phyloP scores from a whole-genome alignment of 1,140 invertebrate genomes.

The Popillia japonica region DNA sequence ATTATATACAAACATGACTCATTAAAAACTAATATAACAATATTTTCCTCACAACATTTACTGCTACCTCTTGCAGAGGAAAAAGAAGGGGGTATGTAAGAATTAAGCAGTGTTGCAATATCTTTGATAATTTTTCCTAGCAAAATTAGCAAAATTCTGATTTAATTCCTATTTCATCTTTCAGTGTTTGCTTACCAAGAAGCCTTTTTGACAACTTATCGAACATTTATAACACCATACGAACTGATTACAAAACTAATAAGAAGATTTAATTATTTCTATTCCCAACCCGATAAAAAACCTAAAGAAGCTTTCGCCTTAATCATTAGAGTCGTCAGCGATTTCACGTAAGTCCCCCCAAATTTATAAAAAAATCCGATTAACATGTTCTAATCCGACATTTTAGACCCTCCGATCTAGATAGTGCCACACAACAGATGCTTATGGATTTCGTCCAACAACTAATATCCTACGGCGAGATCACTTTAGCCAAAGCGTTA shows the following conservation, averaged over 20 bases:
- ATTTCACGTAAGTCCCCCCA: conserved; percentile 82
- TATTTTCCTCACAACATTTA: conserved; percentile 3
- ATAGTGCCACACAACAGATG: conserved; percentile 75
- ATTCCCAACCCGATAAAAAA: conserved; percentile 76
- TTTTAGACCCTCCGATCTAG: conserved; percentile 81
- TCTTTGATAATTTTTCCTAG: neutral
- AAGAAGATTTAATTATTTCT: conserved; percentile 85
- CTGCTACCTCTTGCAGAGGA: conserved; percentile 42
- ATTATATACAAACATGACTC: neutral
- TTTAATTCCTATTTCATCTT: conserved; percentile 47
- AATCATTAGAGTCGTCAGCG: conserved; percentile 90
- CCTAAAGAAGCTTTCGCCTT: conserved; percentile 89
- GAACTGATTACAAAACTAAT: conserved; percentile 89
- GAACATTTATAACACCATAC: conserved; percentile 91
- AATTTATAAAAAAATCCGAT: conserved; percentile 37
- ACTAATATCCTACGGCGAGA: conserved; percentile 83
- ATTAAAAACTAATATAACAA: neutral
- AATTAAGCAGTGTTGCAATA: neutral
- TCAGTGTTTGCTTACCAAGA: conserved; percentile 94
- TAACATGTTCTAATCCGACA: neutral
- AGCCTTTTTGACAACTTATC: conserved; percentile 95
- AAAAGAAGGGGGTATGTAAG: conserved; percentile 47
- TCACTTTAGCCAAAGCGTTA: conserved; percentile 88
- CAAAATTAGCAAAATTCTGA: neutral
- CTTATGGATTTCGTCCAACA: conserved; percentile 93